Evolutionary conservation across 1,140 invertebrate genomes (phyloP), one percentile per base, ranked within the genome.

Genomic region (Acyrthosiphon pisum): DNA sequence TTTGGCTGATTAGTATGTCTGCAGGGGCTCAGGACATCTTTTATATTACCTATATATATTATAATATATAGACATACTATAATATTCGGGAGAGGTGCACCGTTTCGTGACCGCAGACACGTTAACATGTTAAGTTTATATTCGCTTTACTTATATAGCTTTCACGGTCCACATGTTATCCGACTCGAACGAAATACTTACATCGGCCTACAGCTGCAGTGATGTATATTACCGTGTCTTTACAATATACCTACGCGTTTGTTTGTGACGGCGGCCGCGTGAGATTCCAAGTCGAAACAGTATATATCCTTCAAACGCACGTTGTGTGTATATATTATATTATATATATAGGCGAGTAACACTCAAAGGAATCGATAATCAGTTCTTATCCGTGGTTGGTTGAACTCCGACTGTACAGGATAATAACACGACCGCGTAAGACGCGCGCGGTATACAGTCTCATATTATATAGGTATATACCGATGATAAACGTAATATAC

Each of bases 281-380:
- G 81, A 22, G 20, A 83, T 83, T 23, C 81, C 37, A 37, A 41
- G 35, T 83, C 81, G 7, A 83, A 41, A 41, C 20, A n/a, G n/a
- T n/a, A 0, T 2, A 20, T 81, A 30, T 26, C 23, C 53, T 76
- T 76, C 60, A n/a, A n/a, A n/a, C n/a, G n/a, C n/a, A 18, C n/a
- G 9, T 2, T n/a, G n/a, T 23, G 26, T n/a, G 30, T 76, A 6
- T n/a, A 2, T 68, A 18, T 41, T n/a, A n/a, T 76, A 6, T 68
- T 83, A 37, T 41, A 26, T 41, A 44, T 44, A 44, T 44, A 14
- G 60, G 14, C 14, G 14, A 76, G 30, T n/a, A n/a, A n/a, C 37
- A 86, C 37, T 41, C 83, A 26, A 41, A 41, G 22, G 83, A 44
- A 86, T 86, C 83, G 83, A 44, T 86, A 86, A 86, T 86, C 83